phyloP scores from a whole-genome alignment of 37 sponge, comb jelly and placozoan genomes.

The Haliclona indistincta region DNA sequence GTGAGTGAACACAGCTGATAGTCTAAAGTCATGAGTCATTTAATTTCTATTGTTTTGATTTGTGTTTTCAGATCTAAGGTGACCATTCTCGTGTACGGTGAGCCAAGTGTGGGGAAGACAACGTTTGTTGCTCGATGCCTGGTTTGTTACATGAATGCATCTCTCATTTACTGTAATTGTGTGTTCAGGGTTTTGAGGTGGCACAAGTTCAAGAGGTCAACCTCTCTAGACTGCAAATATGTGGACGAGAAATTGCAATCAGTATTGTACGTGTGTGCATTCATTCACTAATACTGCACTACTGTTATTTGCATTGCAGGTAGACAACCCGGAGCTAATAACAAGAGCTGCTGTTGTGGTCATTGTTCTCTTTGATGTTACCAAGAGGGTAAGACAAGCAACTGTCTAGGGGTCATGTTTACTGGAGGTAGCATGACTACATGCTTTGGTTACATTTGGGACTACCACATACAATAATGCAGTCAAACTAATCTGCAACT shows the following conservation, averaged over 20 bases:
- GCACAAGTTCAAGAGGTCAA: neutral
- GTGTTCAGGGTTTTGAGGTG: neutral
- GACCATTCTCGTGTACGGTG: conserved; percentile 47
- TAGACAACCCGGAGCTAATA: conserved; percentile 24
- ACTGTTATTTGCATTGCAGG: conserved; percentile 3
- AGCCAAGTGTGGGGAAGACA: conserved; percentile 60
- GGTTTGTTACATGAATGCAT: conserved; percentile 6
- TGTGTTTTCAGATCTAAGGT: conserved; percentile 27
- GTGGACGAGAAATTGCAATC: conserved; percentile 10
- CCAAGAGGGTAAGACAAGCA: conserved; percentile 23
- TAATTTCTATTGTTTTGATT: neutral
- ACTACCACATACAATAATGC: neutral
- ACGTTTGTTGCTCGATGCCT: conserved; percentile 47
- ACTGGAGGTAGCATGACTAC: neutral
- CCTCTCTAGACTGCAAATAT: neutral
- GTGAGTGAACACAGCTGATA: neutral
- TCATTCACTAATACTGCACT: neutral
- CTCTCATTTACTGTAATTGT: neutral
- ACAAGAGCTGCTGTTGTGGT: conserved; percentile 23
- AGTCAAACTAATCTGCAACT: neutral
- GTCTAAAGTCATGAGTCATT: neutral
- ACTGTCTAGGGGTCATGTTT: neutral
- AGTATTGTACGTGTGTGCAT: neutral
- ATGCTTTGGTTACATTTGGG: neutral
- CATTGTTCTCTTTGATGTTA: conserved; percentile 57